Evolutionary conservation across 1,140 invertebrate species (phyloP), one percentile per base, ranked within the genome.

Genomic region (Eciton burchellii): DNA sequence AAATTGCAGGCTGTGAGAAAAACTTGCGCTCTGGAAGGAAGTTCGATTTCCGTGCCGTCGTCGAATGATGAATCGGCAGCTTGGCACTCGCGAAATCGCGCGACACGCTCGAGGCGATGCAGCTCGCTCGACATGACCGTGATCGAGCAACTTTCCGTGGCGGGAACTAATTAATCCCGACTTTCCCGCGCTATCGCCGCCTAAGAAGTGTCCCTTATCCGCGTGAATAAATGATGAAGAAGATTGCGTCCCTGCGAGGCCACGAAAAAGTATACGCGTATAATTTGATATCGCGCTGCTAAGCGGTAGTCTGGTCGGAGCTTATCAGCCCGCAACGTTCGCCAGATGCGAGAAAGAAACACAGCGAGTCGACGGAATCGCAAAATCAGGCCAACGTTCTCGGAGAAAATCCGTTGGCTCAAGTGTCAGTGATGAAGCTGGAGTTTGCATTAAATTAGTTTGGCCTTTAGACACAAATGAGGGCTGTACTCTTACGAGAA

Each of bases 361-460:
- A 21, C 35, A 1, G 29, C 21, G 47, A 60, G 29, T 56, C 47
- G 21, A 35, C 2, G 6, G 35, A 26, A 47, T 29, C 52, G 35
- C 52, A 49, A 49, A 52, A 63, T 84, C 82, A 60, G 59, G 56
- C 47, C 73, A 62, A 16, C 26, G 24, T 54, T 19, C 9, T n/a
- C 26, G 14, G 43, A 56, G 59, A 60, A 82, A 66, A 41, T 49
- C 52, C 41, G 11, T 19, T 24, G 59, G 72, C 26, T 19, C 41
- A n/a, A 79, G 63, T 45, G 19, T 26, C 41, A n/a, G 68, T 62
- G 45, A 52, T 47, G 52, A 45, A 82, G 49, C 43, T 47, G 26
- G 47, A 47, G 52, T 70, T 70, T 24, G 54, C 54, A 45, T 82
- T 74, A 74, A 82, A 82, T 82, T 84, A 82, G 62, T 70, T 82